These are phyloP conservation scores for Chelidonichthys spinosus DNA, from an alignment of 2,797 vertebrate species.

Conservation along the genomic window DNA sequence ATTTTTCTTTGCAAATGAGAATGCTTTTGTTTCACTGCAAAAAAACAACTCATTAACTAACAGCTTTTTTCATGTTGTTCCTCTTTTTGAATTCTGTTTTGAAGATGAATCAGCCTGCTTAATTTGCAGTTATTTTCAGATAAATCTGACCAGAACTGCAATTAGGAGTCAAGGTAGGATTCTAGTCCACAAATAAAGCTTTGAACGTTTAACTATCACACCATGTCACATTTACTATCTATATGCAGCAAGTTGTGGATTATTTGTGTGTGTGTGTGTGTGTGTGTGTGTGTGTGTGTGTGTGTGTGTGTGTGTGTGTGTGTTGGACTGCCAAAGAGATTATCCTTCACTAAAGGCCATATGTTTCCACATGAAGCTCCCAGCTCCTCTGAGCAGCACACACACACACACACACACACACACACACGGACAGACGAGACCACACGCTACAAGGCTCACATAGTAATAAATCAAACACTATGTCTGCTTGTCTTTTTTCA, in stretches of 20 bases:
- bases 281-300: constrained; percentile 24
- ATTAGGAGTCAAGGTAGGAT: not conserved
- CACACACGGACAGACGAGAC: constrained; percentile 33
- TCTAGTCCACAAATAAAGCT: constrained; percentile 10
- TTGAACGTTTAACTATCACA: constrained; percentile 33
- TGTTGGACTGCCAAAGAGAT: constrained; percentile 71
- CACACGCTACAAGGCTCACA: constrained; percentile 46
- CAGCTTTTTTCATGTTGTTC: not conserved
- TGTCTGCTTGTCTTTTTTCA: constrained; percentile 39
- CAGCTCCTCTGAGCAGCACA: constrained; percentile 45
- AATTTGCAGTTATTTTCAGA: constrained; percentile 15
- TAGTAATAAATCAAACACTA: constrained; percentile 37
- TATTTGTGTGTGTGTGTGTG: constrained; percentile 25
- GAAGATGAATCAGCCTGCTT: not conserved
- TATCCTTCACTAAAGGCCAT: constrained; percentile 79
- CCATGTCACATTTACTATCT: constrained; percentile 27
- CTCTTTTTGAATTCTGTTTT: not conserved
- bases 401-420: constrained; percentile 26
- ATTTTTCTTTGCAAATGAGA: not conserved
- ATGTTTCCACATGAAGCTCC: constrained; percentile 76
- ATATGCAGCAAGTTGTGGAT: constrained; percentile 42
- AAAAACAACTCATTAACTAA: not conserved
- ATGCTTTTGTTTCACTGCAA: not conserved
- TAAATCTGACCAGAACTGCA: not conserved
- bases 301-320: constrained; percentile 20